Conservation (phyloP, 2,113 vertebrate genomes). For the Dipodomys spectabilis region DNA sequence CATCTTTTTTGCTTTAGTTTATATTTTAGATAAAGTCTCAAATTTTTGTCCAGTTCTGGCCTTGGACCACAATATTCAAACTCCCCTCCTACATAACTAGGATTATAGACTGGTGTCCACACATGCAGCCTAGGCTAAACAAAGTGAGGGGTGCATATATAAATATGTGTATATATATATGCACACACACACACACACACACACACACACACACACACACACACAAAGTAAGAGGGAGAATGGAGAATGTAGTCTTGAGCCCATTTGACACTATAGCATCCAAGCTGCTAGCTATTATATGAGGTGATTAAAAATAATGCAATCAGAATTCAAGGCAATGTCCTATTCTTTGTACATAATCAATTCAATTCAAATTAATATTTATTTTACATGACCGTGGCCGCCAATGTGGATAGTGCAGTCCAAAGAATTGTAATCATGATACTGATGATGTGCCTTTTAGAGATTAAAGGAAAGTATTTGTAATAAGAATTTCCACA, state of each 20-base stretch:
- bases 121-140: not conserved
- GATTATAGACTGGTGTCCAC: no score
- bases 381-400: slow-evolving; percentile 21
- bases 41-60: no score
- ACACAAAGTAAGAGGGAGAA: not conserved
- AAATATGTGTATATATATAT: no score
- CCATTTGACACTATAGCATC: not conserved
- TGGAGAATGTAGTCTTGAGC: not conserved
- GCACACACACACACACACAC: no score
- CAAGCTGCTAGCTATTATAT: not conserved
- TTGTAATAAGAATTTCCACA: slow-evolving; percentile 42
- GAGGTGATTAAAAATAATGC: not conserved
- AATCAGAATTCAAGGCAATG: slow-evolving; percentile 38
- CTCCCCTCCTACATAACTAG: no score
- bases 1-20: no score
- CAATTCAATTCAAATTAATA: slow-evolving; percentile 37
- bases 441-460: slow-evolving; percentile 6
- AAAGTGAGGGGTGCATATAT: not conserved
- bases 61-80: no score
- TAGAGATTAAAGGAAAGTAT: slow-evolving; percentile 18
- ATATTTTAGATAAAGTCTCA: no score
- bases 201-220: no score
- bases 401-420: not conserved
- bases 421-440: not conserved
- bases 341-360: slow-evolving; percentile 27